A percentile compares a stretch with the other conserved stretches of the same genome.
Conservation (phyloP, 2,113 vertebrate genomes). For the Dicentrarchus labrax region DNA sequence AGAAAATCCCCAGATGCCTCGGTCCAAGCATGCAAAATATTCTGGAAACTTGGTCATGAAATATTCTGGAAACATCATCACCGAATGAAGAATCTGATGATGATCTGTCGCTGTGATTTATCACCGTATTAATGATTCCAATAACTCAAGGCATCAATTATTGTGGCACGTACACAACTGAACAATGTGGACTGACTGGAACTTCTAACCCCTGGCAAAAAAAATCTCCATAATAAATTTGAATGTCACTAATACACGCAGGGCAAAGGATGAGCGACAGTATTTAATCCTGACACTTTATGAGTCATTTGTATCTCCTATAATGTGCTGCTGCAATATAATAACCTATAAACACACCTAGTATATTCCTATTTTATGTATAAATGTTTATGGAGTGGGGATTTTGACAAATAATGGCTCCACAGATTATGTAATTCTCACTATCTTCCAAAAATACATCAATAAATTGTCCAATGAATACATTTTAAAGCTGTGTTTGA, state of each 20-base stretch:
- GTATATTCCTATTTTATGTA: not conserved
- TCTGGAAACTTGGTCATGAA: not conserved
- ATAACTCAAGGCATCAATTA: not conserved
- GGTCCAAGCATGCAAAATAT: not conserved
- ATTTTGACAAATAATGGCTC: not conserved
- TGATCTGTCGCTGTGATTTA: conserved; percentile 5
- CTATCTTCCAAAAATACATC: not conserved
- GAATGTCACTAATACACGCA: not conserved
- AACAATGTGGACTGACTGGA: not conserved
- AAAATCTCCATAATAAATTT: not conserved
- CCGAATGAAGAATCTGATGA: conserved; percentile 2
- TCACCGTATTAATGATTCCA: conserved; percentile 13
- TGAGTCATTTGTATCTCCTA: not conserved
- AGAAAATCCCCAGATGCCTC: not conserved
- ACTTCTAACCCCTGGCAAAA: too few species aligned
- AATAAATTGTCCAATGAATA: too few species aligned
- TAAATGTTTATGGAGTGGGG: not conserved
- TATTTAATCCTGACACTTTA: not conserved
- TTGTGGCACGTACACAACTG: not conserved
- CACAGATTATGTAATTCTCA: not conserved
- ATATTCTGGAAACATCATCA: conserved; percentile 8
- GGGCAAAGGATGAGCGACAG: not conserved
- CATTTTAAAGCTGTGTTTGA: not conserved
- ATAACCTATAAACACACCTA: not conserved
- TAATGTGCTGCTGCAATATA: not conserved